Evolutionary conservation across 2,888 invertebrate genomes (phyloP).

Genomic region (Scrobipalpa atriplicella): DNA sequence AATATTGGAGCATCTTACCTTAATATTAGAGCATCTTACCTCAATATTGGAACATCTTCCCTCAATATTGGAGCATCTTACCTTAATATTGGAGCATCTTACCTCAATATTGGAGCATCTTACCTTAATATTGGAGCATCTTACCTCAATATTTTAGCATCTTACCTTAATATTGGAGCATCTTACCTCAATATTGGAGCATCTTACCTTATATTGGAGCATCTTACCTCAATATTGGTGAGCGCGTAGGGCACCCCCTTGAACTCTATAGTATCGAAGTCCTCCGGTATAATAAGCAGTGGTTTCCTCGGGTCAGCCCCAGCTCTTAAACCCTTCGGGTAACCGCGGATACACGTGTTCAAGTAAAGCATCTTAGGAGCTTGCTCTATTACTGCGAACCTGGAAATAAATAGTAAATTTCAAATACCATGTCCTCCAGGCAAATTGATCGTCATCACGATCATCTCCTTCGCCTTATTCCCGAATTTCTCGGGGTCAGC

Average conservation of each 20-base stretch:
- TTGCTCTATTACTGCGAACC: slow-evolving; percentile 62
- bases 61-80: slow-evolving; percentile 80
- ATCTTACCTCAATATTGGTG: slow-evolving; percentile 83
- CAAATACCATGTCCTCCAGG: too few relatives aligned
- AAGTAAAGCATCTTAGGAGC: slow-evolving; percentile 92
- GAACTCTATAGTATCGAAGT: slow-evolving; percentile 87
- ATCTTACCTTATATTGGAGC: background rate
- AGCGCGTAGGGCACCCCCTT: slow-evolving; percentile 86
- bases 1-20: background rate
- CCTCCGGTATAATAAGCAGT: slow-evolving; percentile 87
- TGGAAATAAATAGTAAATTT: slow-evolving; percentile 37
- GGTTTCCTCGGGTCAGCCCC: slow-evolving; percentile 91
- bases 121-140: too few relatives aligned
- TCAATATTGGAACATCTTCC: slow-evolving; percentile 54
- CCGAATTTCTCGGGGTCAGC: too few relatives aligned
- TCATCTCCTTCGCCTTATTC: too few relatives aligned
- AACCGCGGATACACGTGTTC: slow-evolving; percentile 92
- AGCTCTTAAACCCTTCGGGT: slow-evolving; percentile 92
- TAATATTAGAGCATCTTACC: background rate
- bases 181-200: too few relatives aligned
- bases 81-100: too few relatives aligned
- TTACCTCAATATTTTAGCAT: too few relatives aligned
- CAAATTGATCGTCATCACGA: too few relatives aligned
- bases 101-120: too few relatives aligned
- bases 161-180: background rate